A percentile compares a stretch with the other conserved stretches of the same genome.
These are phyloP conservation scores for Formica exsecta DNA, from an alignment of 1,140 invertebrate species.

Conservation along the genomic window DNA sequence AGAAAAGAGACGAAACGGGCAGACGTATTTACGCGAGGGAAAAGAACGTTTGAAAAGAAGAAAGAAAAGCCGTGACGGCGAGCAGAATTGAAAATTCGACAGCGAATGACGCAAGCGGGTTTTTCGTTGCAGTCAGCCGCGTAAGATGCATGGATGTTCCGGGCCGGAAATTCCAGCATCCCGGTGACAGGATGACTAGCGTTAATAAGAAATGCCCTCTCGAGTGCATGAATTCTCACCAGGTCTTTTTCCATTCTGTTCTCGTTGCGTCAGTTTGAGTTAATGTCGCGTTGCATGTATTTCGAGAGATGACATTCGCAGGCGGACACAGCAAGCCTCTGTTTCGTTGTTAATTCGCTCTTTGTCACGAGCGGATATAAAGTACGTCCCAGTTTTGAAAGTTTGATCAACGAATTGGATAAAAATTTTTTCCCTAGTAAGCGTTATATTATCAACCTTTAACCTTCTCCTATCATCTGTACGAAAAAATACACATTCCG, in stretches of 20 bases:
- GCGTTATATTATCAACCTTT: background rate
- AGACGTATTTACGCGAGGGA: background rate
- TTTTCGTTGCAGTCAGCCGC: slow-evolving; percentile 14
- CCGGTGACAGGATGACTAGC: slow-evolving; percentile 50
- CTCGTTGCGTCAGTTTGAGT: slow-evolving; percentile 9
- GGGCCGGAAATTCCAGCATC: slow-evolving; percentile 50
- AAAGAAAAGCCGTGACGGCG: background rate
- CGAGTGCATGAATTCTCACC: background rate
- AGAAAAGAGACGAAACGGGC: background rate
- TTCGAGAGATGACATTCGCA: slow-evolving; percentile 47
- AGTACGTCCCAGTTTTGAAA: slow-evolving; percentile 6
- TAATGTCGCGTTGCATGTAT: slow-evolving; percentile 26
- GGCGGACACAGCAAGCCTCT: background rate
- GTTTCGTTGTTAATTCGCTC: background rate
- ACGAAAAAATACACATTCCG: background rate
- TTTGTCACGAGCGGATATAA: slow-evolving; percentile 1
- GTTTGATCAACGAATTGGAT: slow-evolving; percentile 19
- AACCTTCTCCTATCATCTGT: background rate
- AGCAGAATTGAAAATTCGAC: slow-evolving; percentile 47
- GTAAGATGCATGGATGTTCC: slow-evolving; percentile 36
- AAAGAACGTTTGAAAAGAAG: background rate
- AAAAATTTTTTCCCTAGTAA: background rate
- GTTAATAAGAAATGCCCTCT: slow-evolving; percentile 62
- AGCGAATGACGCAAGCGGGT: slow-evolving; percentile 40
- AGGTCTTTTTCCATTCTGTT: slow-evolving; percentile 13